phyloP scores from a whole-genome alignment of 2,888 invertebrate genomes.

The Tenthredo scrophulariae region DNA sequence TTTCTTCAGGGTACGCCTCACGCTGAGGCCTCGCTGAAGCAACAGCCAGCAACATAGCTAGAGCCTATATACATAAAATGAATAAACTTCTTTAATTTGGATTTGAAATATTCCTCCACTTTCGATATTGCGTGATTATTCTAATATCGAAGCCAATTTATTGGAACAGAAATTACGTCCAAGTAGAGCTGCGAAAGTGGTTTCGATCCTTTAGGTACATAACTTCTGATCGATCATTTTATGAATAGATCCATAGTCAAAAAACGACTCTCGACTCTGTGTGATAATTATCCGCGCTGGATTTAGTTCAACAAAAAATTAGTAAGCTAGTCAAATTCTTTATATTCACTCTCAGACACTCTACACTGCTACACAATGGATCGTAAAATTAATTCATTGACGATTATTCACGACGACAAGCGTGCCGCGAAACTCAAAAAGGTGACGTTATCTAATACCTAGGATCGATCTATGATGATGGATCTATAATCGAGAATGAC shows the following conservation, averaged over 20 bases:
- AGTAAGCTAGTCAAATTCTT: not conserved
- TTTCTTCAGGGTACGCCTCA: constrained; percentile 53
- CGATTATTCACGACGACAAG: constrained; percentile 6
- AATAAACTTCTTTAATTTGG: not conserved
- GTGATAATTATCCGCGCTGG: not conserved
- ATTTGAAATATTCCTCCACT: not conserved
- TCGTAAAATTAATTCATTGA: constrained; percentile 37
- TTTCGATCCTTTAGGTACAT: not conserved
- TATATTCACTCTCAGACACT: constrained; percentile 12
- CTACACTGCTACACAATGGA: not conserved
- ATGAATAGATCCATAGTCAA: not conserved
- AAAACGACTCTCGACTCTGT: not conserved
- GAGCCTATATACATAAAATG: constrained; percentile 3
- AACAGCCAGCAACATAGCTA: constrained; percentile 21
- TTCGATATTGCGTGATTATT: not conserved
- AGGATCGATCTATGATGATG: not conserved
- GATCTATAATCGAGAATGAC: constrained; percentile 6
- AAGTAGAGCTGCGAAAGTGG: not conserved
- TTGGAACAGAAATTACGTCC: not conserved
- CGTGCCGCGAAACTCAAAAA: not conserved
- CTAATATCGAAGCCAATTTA: not conserved
- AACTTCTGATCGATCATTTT: not conserved
- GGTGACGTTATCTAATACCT: constrained; percentile 16
- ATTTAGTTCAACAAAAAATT: not conserved
- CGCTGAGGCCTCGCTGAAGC: constrained; percentile 50